Evolutionary conservation across 2,888 invertebrate species (phyloP).

Genomic region (Gerris lacustris): DNA sequence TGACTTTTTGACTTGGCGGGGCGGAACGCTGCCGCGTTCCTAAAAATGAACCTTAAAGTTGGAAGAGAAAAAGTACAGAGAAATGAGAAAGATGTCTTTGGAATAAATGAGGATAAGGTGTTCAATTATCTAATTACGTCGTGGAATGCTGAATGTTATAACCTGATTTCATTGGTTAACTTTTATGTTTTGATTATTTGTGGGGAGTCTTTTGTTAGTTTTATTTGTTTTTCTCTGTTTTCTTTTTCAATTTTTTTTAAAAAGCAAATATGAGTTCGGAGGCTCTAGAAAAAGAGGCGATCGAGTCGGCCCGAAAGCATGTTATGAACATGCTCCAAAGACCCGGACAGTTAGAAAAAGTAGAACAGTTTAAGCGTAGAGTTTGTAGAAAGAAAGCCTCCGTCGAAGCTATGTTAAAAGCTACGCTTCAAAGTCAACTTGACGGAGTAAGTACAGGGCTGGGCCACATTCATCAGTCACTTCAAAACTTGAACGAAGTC

Average conservation of each 20-base stretch:
- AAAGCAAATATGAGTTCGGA: neutral
- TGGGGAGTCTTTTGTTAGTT: neutral
- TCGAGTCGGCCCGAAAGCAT: slow-evolving; percentile 63
- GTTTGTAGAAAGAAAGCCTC: slow-evolving; percentile 71
- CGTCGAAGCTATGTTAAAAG: slow-evolving; percentile 87
- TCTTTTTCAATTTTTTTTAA: too few species aligned
- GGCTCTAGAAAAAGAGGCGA: slow-evolving; percentile 56
- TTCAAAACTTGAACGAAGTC: slow-evolving; percentile 62
- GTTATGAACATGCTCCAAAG: slow-evolving; percentile 86
- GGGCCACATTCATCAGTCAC: slow-evolving; percentile 72
- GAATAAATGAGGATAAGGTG: too few species aligned
- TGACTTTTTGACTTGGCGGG: too few species aligned
- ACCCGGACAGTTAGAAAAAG: slow-evolving; percentile 90
- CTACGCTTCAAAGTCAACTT: slow-evolving; percentile 95
- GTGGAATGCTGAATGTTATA: too few species aligned
- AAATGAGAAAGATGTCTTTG: too few species aligned
- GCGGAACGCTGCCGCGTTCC: too few species aligned
- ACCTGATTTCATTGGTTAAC: slow-evolving; percentile 9
- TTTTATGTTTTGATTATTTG: neutral
- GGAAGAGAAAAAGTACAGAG: too few species aligned
- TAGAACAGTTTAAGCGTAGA: slow-evolving; percentile 63
- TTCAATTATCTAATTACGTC: neutral
- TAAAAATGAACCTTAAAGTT: too few species aligned
- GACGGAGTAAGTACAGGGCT: slow-evolving; percentile 92
- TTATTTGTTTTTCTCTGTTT: too few species aligned